Conservation (phyloP, 2,888 invertebrate genomes). For the Rhingia rostrata region DNA sequence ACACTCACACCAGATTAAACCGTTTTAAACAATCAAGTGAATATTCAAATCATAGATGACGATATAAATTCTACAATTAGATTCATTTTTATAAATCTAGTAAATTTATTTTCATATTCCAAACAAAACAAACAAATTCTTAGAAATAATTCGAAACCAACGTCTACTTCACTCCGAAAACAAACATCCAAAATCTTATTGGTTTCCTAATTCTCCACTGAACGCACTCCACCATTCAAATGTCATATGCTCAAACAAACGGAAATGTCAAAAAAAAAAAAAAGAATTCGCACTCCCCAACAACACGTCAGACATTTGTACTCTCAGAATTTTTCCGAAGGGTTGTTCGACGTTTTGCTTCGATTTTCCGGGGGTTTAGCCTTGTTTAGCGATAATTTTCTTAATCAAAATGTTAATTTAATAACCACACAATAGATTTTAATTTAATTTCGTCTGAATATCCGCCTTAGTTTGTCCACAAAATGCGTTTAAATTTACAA, state of each 20-base stretch:
- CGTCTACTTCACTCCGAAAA: too few species aligned
- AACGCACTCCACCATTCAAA: constrained; percentile 20
- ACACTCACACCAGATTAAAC: too few species aligned
- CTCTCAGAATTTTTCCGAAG: constrained; percentile 66
- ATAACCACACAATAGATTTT: constrained; percentile 39
- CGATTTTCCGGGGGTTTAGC: constrained; percentile 67
- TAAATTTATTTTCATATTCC: too few species aligned
- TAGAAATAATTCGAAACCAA: too few species aligned
- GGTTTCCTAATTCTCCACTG: not conserved
- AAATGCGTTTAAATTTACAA: constrained; percentile 72
- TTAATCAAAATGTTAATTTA: constrained; percentile 64
- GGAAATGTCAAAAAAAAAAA: constrained; percentile 45
- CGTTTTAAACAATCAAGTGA: too few species aligned
- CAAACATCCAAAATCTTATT: too few species aligned
- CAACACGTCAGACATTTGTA: constrained; percentile 72
- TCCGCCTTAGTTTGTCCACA: constrained; percentile 35
- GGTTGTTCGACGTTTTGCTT: constrained; percentile 65
- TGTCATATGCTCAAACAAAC: constrained; percentile 34
- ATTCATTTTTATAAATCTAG: too few species aligned
- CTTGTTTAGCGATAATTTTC: constrained; percentile 64
- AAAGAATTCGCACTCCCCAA: constrained; percentile 50
- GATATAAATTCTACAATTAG: too few species aligned
- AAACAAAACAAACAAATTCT: too few species aligned
- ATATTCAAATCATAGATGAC: too few species aligned
- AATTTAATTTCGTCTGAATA: constrained; percentile 27